Percentiles rank a stretch among this genome's conserved stretches.
Evolutionary conservation across 1,140 invertebrate species (phyloP).

Genomic region (Notospermus geniculatus): DNA sequence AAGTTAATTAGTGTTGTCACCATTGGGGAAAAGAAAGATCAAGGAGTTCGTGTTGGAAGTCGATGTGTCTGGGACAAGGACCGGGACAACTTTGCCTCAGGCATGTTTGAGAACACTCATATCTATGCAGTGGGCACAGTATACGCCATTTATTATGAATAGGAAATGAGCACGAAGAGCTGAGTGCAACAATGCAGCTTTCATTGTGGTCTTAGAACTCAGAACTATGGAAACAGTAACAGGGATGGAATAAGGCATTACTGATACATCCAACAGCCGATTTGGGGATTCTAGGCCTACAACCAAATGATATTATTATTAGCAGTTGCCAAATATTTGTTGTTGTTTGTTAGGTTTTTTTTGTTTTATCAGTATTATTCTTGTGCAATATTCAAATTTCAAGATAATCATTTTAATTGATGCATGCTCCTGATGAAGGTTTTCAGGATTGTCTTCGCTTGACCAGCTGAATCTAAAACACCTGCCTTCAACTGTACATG

Average conservation of each 20-base stretch:
- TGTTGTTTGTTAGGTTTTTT: not conserved
- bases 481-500: too few species aligned
- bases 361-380: not conserved
- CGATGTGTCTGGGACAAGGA: slow-evolving; percentile 40
- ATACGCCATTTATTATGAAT: slow-evolving; percentile 34
- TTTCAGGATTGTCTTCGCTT: too few species aligned
- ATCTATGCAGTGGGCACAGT: slow-evolving; percentile 33
- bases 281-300: not conserved
- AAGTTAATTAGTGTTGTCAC: slow-evolving; percentile 38
- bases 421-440: too few species aligned
- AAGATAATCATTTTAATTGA: too few species aligned
- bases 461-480: too few species aligned
- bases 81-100: slow-evolving; percentile 37
- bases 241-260: not conserved
- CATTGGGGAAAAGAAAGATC: slow-evolving; percentile 39
- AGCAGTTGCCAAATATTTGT: not conserved
- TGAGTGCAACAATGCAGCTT: not conserved
- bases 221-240: not conserved
- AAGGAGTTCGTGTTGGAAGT: slow-evolving; percentile 35
- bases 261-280: not conserved
- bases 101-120: slow-evolving; percentile 32
- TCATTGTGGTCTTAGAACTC: not conserved
- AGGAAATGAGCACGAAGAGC: not conserved
- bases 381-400: too few species aligned
- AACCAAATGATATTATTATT: not conserved